Base-by-base conservation (phyloP, 2,113 vertebrate genomes). In the Antechinus stuartii region DNA sequence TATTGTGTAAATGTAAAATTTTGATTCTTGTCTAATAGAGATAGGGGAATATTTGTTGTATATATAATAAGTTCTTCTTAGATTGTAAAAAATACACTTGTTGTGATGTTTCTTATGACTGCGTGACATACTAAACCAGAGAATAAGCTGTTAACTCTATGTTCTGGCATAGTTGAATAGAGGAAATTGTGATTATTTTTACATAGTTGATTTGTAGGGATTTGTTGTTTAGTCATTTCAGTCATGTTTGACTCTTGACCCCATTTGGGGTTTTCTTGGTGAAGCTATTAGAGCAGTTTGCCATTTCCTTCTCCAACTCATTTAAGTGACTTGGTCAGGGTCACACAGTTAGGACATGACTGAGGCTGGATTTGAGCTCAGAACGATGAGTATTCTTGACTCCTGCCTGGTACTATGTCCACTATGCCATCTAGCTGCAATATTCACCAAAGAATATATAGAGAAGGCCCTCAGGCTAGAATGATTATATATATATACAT, bases 71-170 rank as follows among this genome's bases (percentile, higher is more conserved):
- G 16, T 22, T 76, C 35, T 76, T n/a, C 57, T 61, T 35, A 35
- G 30, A 84, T 42, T 42, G 16, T 84, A 84, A 84, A 84, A 76
- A 84, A 42, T 76, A 2, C 1, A 1, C 61, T n/a, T 4, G 2
- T 8, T 76, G 12, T 23, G 35, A 84, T 42, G 6, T 42, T 57
- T 89, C 94, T 55, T 90, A 52, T 95, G 56, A 93, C 92, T 96
- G 91, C 89, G 97, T 97, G 25, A 95, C 76, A 84, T 92, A 55
- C 89, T 84, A 96, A 92, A 95, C 56, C 90, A 91, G 89, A 47
- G 95, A 95, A 92, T 97, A 93, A 97, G 95, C 90, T 93, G 90
- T 97, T 97, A 97, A 97, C 95, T 19, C 68, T 54, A 95, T 97
- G 90, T 97, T 97, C 97, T 96, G 90, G 93, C 93, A 42, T 57